Conservation (phyloP, 1,140 invertebrate species). For the Diorhabda elongata region DNA sequence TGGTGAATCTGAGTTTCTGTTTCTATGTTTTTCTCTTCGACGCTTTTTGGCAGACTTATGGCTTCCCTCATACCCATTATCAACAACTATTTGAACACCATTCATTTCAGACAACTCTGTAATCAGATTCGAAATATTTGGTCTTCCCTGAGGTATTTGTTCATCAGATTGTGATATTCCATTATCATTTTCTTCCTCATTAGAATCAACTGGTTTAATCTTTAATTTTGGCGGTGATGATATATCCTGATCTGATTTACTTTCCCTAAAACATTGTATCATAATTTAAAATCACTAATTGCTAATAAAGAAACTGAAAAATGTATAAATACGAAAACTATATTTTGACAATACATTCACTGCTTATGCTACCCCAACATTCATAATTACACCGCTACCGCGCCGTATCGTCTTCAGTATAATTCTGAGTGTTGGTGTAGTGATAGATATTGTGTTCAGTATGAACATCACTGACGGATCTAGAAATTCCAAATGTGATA, state of each 20-base stretch:
- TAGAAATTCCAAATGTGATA: too few species aligned
- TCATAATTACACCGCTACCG: too few species aligned
- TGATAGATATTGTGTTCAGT: too few species aligned
- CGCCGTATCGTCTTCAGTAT: too few species aligned
- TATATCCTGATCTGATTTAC: constrained; percentile 29
- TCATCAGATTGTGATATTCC: neutral
- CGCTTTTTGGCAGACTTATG: constrained; percentile 55
- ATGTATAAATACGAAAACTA: neutral
- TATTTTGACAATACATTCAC: too few species aligned
- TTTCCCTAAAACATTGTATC: constrained; percentile 26
- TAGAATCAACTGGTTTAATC: constrained; percentile 54
- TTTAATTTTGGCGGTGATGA: constrained; percentile 56
- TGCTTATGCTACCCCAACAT: too few species aligned
- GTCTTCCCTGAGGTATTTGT: neutral
- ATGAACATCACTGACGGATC: too few species aligned
- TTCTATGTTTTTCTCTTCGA: constrained; percentile 64
- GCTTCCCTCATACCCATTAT: constrained; percentile 27
- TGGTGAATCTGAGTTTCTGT: constrained; percentile 60
- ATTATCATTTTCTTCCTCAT: neutral
- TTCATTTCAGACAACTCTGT: constrained; percentile 14
- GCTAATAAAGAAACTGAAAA: neutral
- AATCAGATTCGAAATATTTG: neutral
- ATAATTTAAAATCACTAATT: neutral
- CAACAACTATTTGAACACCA: constrained; percentile 27
- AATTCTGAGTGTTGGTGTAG: too few species aligned